Conservation (phyloP, 2,113 vertebrate genomes). For the Odontesthes bonariensis region DNA sequence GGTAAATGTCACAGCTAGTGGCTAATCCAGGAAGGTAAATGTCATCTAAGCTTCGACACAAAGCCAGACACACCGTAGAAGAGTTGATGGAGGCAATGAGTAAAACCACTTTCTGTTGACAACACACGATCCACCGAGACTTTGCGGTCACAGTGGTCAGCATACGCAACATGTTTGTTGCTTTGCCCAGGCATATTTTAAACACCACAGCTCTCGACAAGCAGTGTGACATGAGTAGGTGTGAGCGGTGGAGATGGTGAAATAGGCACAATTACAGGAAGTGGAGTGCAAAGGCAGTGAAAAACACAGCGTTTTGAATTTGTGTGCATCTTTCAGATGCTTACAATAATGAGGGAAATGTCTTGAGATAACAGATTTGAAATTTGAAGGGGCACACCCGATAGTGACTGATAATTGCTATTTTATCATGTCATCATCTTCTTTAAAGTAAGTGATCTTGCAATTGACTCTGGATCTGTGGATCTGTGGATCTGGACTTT, state of each 20-base stretch:
- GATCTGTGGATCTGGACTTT: neutral
- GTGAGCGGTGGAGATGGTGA: constrained; percentile 18
- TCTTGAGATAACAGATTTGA: neutral
- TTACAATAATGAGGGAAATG: neutral
- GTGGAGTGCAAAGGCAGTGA: no score
- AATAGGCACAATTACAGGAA: constrained; percentile 3
- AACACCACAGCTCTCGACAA: constrained; percentile 37
- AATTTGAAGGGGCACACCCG: constrained; percentile 5
- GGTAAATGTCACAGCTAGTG: constrained; percentile 74
- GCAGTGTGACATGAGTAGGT: constrained; percentile 27
- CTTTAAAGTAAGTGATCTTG: neutral
- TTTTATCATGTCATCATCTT: constrained; percentile 3
- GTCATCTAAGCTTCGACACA: constrained; percentile 55
- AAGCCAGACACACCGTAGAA: constrained; percentile 30
- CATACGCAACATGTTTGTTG: constrained; percentile 6
- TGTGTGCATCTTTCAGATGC: neutral
- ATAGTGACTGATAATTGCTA: constrained; percentile 17
- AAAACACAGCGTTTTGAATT: neutral
- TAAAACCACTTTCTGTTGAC: constrained; percentile 35
- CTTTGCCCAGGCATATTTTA: constrained; percentile 16
- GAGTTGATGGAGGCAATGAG: constrained; percentile 28
- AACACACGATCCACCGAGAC: neutral
- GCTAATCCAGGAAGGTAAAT: constrained; percentile 72
- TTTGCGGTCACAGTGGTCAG: neutral
- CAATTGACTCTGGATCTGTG: constrained; percentile 8